Evolutionary conservation across 1,140 invertebrate genomes (phyloP).

Genomic region (Papilio polyxenes): DNA sequence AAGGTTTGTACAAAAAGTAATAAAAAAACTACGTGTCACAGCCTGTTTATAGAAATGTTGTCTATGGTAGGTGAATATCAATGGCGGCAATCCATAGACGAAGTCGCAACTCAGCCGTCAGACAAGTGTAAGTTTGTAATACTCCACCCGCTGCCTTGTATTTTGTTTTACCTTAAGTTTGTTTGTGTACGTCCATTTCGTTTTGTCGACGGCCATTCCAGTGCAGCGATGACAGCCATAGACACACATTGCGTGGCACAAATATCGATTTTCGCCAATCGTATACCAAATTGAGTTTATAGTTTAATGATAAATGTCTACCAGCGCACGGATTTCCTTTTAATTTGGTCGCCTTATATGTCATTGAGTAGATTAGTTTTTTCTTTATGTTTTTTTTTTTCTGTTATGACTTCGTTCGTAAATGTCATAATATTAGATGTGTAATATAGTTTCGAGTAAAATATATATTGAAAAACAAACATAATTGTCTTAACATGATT

Average conservation of each 20-base stretch:
- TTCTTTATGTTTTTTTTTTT: constrained; percentile 52
- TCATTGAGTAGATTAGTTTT: constrained; percentile 62
- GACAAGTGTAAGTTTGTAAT: constrained; percentile 48
- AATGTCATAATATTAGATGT: constrained; percentile 77
- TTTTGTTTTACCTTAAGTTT: constrained; percentile 35
- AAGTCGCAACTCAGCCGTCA: constrained; percentile 38
- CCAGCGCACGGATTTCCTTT: constrained; percentile 50
- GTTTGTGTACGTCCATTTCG: constrained; percentile 39
- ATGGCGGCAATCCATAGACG: constrained; percentile 45
- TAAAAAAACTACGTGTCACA: constrained; percentile 38
- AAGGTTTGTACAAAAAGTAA: constrained; percentile 38
- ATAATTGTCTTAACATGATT: constrained; percentile 47
- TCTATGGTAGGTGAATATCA: constrained; percentile 48
- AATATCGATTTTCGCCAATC: constrained; percentile 31
- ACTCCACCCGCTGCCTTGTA: constrained; percentile 48
- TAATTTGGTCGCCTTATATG: constrained; percentile 54
- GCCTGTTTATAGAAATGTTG: constrained; percentile 47
- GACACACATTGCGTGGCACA: constrained; percentile 39
- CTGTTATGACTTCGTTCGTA: constrained; percentile 66
- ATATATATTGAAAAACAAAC: constrained; percentile 56
- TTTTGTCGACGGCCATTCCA: constrained; percentile 39
- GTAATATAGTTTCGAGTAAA: constrained; percentile 72
- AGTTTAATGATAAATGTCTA: constrained; percentile 54
- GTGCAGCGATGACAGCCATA: constrained; percentile 23
- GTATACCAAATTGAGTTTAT: constrained; percentile 42